Conservation (phyloP, 1,140 invertebrate species). For the Formica exsecta region DNA sequence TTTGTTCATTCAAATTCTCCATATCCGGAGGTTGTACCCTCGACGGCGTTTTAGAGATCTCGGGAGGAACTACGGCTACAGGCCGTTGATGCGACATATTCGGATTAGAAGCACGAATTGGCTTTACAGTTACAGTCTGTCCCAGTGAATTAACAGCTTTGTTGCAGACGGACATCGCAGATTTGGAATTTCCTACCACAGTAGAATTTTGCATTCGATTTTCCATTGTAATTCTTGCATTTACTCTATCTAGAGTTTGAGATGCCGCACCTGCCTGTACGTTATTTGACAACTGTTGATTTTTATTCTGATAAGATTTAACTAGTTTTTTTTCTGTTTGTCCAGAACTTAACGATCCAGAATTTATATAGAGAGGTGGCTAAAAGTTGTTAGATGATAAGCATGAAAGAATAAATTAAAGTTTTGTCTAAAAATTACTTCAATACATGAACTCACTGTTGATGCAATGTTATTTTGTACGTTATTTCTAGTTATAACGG, state of each 20-base stretch:
- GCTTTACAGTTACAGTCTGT: constrained; percentile 64
- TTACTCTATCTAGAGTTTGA: constrained; percentile 50
- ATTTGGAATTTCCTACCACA: constrained; percentile 43
- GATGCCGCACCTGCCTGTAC: constrained; percentile 40
- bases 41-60: constrained; percentile 59
- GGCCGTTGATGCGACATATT: constrained; percentile 43
- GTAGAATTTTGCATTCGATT: constrained; percentile 59
- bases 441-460: constrained; percentile 60
- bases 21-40: constrained; percentile 75
- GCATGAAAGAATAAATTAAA: constrained; percentile 3
- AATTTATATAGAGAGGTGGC: constrained; percentile 43
- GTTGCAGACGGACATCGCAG: constrained; percentile 45
- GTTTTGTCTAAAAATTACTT: constrained; percentile 2
- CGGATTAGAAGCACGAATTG: constrained; percentile 44
- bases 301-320: constrained; percentile 61
- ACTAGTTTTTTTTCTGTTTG: constrained; percentile 54
- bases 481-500: constrained; percentile 66
- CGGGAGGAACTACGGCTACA: constrained; percentile 61
- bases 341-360: constrained; percentile 34
- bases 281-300: constrained; percentile 44
- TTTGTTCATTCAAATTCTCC: constrained; percentile 79
- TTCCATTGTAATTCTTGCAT: constrained; percentile 44
- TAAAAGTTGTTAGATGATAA: constrained; percentile 39
- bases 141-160: constrained; percentile 55
- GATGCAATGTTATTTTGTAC: constrained; percentile 63